A percentile compares a stretch with the other conserved stretches of the same genome.
Conservation (phyloP, 2,797 vertebrate genomes). For the Onychomys torridus region DNA sequence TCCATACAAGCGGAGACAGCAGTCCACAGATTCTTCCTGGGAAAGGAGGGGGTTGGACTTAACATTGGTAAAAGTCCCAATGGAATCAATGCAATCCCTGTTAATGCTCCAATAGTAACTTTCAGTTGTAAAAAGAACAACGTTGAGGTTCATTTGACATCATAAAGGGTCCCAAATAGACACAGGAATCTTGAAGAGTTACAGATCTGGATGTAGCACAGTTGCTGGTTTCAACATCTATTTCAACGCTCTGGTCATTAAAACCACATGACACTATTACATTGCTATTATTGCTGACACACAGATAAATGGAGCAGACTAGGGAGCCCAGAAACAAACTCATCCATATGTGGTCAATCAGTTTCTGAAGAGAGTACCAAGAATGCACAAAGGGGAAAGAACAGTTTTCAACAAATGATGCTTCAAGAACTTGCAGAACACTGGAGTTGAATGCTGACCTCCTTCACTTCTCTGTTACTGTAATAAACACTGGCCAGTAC, state of each 20-base stretch:
- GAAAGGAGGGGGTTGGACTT: neutral
- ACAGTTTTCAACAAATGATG: neutral
- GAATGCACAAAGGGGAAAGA: neutral
- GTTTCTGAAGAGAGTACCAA: neutral
- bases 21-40: neutral
- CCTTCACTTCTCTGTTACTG: neutral
- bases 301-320: neutral
- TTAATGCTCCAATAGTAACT: neutral
- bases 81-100: neutral
- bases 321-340: neutral
- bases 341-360: too few relatives aligned
- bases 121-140: neutral
- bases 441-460: neutral
- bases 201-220: neutral
- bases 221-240: neutral
- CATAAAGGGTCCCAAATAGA: neutral
- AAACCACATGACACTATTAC: neutral
- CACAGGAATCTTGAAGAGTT: neutral
- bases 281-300: neutral
- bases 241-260: neutral
- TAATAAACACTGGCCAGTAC: neutral
- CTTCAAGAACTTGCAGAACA: neutral
- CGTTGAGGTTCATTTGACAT: neutral
- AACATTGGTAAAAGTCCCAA: neutral
- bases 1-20: neutral